Percentiles rank a stretch among this genome's conserved stretches.
Conservation (phyloP, 2,797 vertebrate genomes). For the Gymnoscopelus braueri region DNA sequence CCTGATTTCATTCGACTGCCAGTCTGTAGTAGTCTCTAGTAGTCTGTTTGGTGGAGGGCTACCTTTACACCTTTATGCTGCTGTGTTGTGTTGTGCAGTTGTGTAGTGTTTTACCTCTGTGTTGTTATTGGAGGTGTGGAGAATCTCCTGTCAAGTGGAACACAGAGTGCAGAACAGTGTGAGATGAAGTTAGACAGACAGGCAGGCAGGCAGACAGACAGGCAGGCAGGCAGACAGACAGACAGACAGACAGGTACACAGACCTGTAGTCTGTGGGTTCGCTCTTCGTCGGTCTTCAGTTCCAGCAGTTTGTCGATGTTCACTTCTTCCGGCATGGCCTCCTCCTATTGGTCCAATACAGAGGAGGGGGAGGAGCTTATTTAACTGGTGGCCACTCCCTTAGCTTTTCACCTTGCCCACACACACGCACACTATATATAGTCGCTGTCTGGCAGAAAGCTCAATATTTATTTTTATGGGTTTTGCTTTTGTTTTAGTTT, state of each 20-base stretch:
- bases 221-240: neutral
- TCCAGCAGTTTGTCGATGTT: conserved; percentile 88
- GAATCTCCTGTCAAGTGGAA: conserved; percentile 62
- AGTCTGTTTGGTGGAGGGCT: neutral
- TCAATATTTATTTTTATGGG: no score
- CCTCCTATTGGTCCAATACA: conserved; percentile 70
- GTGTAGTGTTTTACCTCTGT: conserved; percentile 59
- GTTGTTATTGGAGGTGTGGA: conserved; percentile 62
- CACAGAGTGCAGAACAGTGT: neutral
- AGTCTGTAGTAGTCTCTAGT: no score
- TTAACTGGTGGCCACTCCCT: no score
- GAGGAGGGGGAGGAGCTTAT: neutral
- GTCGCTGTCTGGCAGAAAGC: no score
- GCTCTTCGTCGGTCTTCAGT: conserved; percentile 81
- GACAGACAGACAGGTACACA: neutral
- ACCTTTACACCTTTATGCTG: neutral
- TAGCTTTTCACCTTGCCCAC: neutral
- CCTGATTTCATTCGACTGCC: no score
- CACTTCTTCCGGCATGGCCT: conserved; percentile 86
- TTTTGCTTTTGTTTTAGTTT: no score
- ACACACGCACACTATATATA: neutral
- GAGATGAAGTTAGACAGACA: neutral
- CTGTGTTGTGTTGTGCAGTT: no score
- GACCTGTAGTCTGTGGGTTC: conserved; percentile 81
- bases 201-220: neutral